A percentile compares a stretch with the other conserved stretches of the same genome.
These are phyloP conservation scores for Semotilus atromaculatus DNA, from an alignment of 2,797 vertebrate species.

Conservation along the genomic window DNA sequence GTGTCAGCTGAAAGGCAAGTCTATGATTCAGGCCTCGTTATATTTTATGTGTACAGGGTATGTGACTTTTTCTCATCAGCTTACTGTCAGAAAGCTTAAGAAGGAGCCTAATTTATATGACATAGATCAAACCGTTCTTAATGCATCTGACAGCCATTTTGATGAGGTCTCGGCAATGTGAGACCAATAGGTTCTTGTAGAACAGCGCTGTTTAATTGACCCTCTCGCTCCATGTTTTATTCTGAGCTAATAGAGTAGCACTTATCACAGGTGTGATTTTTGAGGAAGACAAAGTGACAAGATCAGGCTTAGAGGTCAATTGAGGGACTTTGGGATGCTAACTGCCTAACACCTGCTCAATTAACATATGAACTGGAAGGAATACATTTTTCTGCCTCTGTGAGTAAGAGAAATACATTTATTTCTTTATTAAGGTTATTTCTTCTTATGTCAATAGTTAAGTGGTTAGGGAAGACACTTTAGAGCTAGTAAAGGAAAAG, in stretches of 20 bases:
- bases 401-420: neutral
- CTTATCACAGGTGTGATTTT: constrained; percentile 63
- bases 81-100: constrained; percentile 67
- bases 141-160: constrained; percentile 70
- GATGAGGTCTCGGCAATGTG: constrained; percentile 71
- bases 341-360: constrained; percentile 13
- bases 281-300: constrained; percentile 38
- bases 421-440: too few relatives aligned
- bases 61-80: constrained; percentile 66
- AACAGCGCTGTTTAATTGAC: constrained; percentile 64
- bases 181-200: constrained; percentile 54
- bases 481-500: neutral
- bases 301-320: constrained; percentile 41
- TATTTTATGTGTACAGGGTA: constrained; percentile 65
- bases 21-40: constrained; percentile 60
- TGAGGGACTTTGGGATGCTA: constrained; percentile 58
- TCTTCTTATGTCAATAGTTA: neutral
- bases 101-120: constrained; percentile 73
- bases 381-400: neutral
- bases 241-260: constrained; percentile 57
- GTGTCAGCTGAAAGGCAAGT: constrained; percentile 50
- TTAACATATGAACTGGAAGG: neutral
- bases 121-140: constrained; percentile 70
- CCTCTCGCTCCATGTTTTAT: constrained; percentile 53
- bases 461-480: neutral